phyloP scores from a whole-genome alignment of 2,888 invertebrate genomes.

The Argyra leucocephala region DNA sequence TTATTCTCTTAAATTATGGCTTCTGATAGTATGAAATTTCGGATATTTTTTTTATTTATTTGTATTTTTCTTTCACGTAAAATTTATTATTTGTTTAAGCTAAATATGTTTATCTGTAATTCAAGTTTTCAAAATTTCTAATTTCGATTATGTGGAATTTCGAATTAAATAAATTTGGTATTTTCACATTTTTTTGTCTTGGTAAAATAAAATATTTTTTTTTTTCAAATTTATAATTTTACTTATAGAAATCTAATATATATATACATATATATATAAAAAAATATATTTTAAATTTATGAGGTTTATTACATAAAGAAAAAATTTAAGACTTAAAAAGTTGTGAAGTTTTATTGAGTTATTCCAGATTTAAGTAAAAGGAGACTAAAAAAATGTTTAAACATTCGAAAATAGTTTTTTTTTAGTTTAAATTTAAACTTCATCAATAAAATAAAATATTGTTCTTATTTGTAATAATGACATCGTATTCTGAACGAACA shows the following conservation, averaged over 20 bases:
- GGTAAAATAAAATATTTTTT: not conserved
- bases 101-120: not conserved
- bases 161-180: not conserved
- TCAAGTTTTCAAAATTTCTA: not conserved
- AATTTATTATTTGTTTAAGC: not conserved
- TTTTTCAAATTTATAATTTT: not conserved
- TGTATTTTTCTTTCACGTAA: not conserved
- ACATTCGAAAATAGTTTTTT: not conserved
- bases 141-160: not conserved
- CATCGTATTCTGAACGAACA: too few species aligned
- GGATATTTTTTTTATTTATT: not conserved
- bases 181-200: not conserved
- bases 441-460: too few species aligned
- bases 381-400: not conserved
- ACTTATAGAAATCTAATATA: not conserved
- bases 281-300: slow-evolving; percentile 1
- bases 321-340: not conserved
- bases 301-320: slow-evolving; percentile 6
- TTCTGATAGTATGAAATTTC: not conserved
- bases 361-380: too few species aligned
- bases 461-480: too few species aligned
- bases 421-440: not conserved
- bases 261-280: too few species aligned
- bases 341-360: not conserved
- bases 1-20: not conserved